Evolutionary conservation across 1,140 invertebrate genomes (phyloP), one percentile per base, ranked within the genome.

Genomic region (Rhopalosiphum padi): DNA sequence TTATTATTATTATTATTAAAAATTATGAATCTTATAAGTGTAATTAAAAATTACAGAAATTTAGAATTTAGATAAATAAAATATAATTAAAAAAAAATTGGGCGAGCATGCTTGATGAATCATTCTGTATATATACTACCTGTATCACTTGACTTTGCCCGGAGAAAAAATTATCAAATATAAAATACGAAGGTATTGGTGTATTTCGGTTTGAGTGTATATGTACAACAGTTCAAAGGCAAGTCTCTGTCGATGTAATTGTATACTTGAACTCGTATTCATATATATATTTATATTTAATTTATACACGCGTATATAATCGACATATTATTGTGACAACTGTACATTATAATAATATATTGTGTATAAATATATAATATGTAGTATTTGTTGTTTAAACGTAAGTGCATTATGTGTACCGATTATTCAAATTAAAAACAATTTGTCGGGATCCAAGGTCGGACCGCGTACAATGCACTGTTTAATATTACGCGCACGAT

Each of bases 371-470:
- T 9, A 60, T 60, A n/a, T 77, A 77, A 5, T 11, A 15, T 68
- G 11, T n/a, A 77, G 30, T 77, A 77, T 77, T 77, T 77, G 30
- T 18, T 77, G n/a, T 77, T n/a, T 15, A n/a, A 5, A 77, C 60
- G 18, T n/a, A n/a, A 77, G n/a, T 77, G n/a, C 60, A 77, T n/a
- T 77, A n/a, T 77, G 15, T 77, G 60, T 77, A 77, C 60, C 25
- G 41, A 86, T 30, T 86, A 43, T 86, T 86, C 41, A 86, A 86
- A 86, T 86, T 86, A 41, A 46, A 86, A 86, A 25, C 83, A 86
- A 86, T 86, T 43, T 86, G 83, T 43, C 3, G n/a, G 83, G 83
- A 43, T 86, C 41, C 83, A 86, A 86, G 83, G 83, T 43, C 83
- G 41, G 41, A 46, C 25, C 83, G 8, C 41, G 83, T 41, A 86